Base-by-base conservation (phyloP, 2,797 vertebrate genomes). In the Lemur catta region DNA sequence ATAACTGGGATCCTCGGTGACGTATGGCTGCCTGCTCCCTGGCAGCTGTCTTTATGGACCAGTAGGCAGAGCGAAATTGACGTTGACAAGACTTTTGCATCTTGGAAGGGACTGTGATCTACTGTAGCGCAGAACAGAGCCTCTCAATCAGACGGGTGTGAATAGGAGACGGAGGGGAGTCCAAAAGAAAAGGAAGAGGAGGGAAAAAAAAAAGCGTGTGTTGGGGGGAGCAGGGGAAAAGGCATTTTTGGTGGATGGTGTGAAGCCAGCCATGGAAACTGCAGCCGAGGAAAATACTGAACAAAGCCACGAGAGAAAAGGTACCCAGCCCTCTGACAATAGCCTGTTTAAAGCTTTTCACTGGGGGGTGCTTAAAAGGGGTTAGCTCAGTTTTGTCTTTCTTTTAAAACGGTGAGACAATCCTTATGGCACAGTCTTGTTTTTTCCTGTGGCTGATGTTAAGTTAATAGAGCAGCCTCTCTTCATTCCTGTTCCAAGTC, bases 221-320 rank as follows among this genome's bases (percentile, higher is more conserved):
- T 91, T 97, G 98, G 98, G 97, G 96, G 97, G 86, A 98, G 94
- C 98, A 98, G 98, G 98, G 98, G 99, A 98, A 97, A 98, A 98
- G 98, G 98, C 98, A 99, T 99, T 99, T 99, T 99, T 99, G 99
- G 99, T 99, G 98, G 98, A 99, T 99, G 98, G 99, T 99, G 99
- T 99, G 98, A 99, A 99, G 99, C 98, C 99, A 99, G 98, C 99
- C 99, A 99, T 99, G 99, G 99, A 99, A 99, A 99, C 99, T 99
- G 98, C 99, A 98, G 98, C 99, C 96, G 99, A 99, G 98, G 99
- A 99, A 98, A 99, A 98, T 98, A 98, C 99, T 98, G 99, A 99
- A 98, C 99, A 99, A 99, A 99, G 98, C 98, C 99, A 98, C 99
- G 99, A 99, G 98, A 99, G 99, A 99, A 99, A 99, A 99, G 99